These are phyloP conservation scores for Phortica okadai DNA, from an alignment of 2,888 invertebrate genomes.

Conservation along the genomic window DNA sequence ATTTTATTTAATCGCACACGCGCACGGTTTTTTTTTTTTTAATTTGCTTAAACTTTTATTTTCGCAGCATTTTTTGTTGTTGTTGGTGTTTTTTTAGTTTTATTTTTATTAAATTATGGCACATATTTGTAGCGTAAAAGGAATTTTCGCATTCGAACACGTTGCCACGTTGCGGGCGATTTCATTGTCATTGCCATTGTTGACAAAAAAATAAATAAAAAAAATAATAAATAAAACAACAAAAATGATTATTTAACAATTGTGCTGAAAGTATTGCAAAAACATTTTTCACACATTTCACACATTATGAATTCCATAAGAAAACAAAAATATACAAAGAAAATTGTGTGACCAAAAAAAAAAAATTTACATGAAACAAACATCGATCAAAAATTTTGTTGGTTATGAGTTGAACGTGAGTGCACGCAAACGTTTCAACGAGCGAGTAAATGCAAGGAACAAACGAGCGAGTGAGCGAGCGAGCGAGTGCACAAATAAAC, in stretches of 20 bases:
- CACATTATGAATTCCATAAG: not conserved
- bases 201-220: too few relatives aligned
- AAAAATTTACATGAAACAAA: constrained; percentile 12
- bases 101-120: constrained; percentile 1
- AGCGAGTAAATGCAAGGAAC: constrained; percentile 16
- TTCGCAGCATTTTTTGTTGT: not conserved
- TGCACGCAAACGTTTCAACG: constrained; percentile 11
- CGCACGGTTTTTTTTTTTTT: not conserved
- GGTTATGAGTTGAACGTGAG: constrained; percentile 3
- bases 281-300: not conserved
- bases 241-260: constrained; percentile 14
- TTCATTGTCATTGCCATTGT: constrained; percentile 3
- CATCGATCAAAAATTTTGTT: constrained; percentile 9
- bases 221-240: too few relatives aligned
- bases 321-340: constrained; percentile 5
- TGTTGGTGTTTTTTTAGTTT: not conserved
- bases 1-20: too few relatives aligned
- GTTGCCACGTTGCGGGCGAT: constrained; percentile 50
- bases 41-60: not conserved
- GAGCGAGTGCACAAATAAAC: constrained; percentile 1
- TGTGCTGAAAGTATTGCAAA: not conserved
- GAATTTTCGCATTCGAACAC: constrained; percentile 64
- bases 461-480: constrained; percentile 18
- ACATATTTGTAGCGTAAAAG: constrained; percentile 41
- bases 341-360: not conserved